Evolutionary conservation across 2,888 invertebrate species (phyloP).

Genomic region (Capitulum mitella): DNA sequence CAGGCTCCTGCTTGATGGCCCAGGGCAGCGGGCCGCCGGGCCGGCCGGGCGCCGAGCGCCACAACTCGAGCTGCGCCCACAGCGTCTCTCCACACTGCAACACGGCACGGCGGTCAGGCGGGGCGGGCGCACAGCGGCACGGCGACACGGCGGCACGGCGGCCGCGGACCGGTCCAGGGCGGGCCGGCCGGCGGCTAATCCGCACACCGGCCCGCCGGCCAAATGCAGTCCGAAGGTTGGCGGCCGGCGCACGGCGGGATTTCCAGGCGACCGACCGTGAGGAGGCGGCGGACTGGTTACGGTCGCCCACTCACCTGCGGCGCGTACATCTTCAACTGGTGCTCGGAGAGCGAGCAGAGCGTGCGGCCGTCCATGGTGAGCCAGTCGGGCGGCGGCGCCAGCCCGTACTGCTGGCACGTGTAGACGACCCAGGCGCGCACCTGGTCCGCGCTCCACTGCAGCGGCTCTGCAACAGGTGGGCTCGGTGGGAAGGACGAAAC

Average conservation of each 20-base stretch:
- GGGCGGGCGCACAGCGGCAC: too few relatives aligned
- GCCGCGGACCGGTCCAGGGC: too few relatives aligned
- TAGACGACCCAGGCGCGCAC: constrained; percentile 84
- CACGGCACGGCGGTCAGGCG: too few relatives aligned
- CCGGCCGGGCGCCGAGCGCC: constrained; percentile 67
- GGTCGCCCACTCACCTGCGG: constrained; percentile 23
- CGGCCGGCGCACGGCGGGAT: not conserved
- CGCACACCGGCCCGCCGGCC: not conserved
- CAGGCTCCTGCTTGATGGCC: constrained; percentile 6
- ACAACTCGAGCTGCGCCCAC: constrained; percentile 81
- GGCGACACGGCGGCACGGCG: too few relatives aligned
- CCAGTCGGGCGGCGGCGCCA: constrained; percentile 64
- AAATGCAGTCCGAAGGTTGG: not conserved
- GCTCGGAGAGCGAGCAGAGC: constrained; percentile 58
- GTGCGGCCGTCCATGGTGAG: constrained; percentile 66
- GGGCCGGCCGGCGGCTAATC: not conserved
- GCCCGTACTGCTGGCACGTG: constrained; percentile 56
- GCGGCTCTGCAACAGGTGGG: constrained; percentile 62
- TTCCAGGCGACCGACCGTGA: not conserved
- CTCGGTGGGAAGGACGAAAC: too few relatives aligned
- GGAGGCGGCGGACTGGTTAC: not conserved
- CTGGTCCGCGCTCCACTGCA: constrained; percentile 73
- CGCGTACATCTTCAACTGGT: constrained; percentile 20
- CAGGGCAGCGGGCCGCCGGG: not conserved
- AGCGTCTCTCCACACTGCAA: constrained; percentile 61